Percentiles rank a stretch among this genome's conserved stretches.
phyloP scores from a whole-genome alignment of 2,888 invertebrate species.

The Eristalis tenax region DNA sequence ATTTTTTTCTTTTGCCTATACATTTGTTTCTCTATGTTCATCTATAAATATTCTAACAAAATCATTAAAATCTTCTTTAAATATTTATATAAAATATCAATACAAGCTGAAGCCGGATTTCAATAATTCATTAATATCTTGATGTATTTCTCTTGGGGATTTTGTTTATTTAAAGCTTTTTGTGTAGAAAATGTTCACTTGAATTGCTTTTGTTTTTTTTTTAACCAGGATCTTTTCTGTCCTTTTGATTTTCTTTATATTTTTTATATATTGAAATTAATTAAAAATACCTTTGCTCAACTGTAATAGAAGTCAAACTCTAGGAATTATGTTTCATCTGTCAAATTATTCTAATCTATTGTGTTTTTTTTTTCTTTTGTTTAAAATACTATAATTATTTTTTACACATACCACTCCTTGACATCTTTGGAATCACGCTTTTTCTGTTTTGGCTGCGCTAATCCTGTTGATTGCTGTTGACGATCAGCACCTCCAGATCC shows the following conservation, averaged over 20 bases:
- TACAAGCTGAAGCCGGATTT: conserved; percentile 69
- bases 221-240: conserved; percentile 28
- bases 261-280: conserved; percentile 29
- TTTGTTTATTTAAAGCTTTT: conserved; percentile 58
- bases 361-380: conserved; percentile 14
- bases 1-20: conserved; percentile 53
- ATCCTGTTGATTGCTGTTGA: conserved; percentile 79
- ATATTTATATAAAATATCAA: conserved; percentile 65
- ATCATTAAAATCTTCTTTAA: conserved; percentile 34
- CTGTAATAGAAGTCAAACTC: conserved; percentile 44
- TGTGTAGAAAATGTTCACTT: conserved; percentile 67
- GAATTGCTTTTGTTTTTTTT: conserved; percentile 35
- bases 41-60: conserved; percentile 40
- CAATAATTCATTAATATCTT: conserved; percentile 49
- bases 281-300: conserved; percentile 44
- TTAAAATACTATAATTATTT: conserved; percentile 55
- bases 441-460: conserved; percentile 83
- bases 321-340: conserved; percentile 59
- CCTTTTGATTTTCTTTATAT: conserved; percentile 33
- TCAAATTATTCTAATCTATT: conserved; percentile 7
- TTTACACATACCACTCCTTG: conserved; percentile 98
- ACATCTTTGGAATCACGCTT: conserved; percentile 93
- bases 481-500: conserved; percentile 79
- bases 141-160: conserved; percentile 32
- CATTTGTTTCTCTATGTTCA: conserved; percentile 31